These are phyloP conservation scores for Macaria liturata DNA, from an alignment of 2,888 invertebrate species.

Conservation along the genomic window DNA sequence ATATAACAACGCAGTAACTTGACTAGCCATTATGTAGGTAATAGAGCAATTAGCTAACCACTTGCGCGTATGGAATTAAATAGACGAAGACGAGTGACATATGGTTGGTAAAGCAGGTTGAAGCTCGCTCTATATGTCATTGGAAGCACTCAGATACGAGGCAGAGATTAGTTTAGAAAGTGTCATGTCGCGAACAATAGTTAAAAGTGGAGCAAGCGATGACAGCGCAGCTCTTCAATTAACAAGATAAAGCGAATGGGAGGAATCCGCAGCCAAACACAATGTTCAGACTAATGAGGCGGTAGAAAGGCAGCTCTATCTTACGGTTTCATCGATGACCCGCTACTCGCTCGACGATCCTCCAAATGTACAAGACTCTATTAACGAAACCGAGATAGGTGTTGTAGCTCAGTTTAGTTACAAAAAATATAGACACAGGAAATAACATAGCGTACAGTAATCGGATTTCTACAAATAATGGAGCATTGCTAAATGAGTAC, in stretches of 20 bases:
- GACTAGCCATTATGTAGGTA: too few relatives aligned
- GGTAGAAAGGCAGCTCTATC: slow-evolving; percentile 55
- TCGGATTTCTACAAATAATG: not conserved
- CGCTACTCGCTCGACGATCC: slow-evolving; percentile 34
- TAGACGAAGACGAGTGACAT: not conserved
- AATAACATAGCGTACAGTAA: not conserved
- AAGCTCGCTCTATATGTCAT: slow-evolving; percentile 54
- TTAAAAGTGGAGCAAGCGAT: slow-evolving; percentile 56
- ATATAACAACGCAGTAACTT: not conserved
- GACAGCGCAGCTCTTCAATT: slow-evolving; percentile 61
- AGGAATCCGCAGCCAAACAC: slow-evolving; percentile 51
- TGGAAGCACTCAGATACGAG: slow-evolving; percentile 62
- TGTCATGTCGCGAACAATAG: slow-evolving; percentile 70
- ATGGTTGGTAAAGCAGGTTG: slow-evolving; percentile 29
- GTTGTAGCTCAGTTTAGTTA: too few relatives aligned
- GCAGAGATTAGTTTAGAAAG: slow-evolving; percentile 71
- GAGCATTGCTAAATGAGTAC: not conserved
- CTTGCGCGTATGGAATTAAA: too few relatives aligned
- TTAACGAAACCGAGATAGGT: too few relatives aligned
- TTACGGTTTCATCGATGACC: slow-evolving; percentile 40
- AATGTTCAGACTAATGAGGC: slow-evolving; percentile 42
- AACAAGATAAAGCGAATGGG: slow-evolving; percentile 55
- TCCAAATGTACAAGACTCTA: not conserved
- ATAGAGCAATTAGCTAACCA: too few relatives aligned
- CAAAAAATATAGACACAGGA: too few relatives aligned